A percentile compares a stretch with the other conserved stretches of the same genome.
phyloP scores from a whole-genome alignment of 2,888 invertebrate species.

The Cephus spinipes region DNA sequence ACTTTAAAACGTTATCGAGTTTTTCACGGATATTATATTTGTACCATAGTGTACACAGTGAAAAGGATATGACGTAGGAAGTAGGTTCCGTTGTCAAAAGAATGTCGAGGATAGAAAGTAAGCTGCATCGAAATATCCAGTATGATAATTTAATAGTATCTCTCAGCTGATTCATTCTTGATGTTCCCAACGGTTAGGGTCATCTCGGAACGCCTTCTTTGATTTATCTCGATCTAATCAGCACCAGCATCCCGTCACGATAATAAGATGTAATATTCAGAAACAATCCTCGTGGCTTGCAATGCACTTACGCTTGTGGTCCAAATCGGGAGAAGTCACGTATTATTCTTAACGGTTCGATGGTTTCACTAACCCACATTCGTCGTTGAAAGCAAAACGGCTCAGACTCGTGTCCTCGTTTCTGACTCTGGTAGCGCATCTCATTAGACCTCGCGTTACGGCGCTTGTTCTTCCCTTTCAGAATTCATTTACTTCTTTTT shows the following conservation, averaged over 20 bases:
- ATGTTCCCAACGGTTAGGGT: neutral
- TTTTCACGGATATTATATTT: neutral
- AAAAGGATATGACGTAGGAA: neutral
- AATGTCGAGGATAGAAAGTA: neutral
- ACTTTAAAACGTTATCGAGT: neutral
- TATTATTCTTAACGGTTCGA: slow-evolving; percentile 54
- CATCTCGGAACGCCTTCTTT: neutral
- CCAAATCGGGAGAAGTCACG: slow-evolving; percentile 47
- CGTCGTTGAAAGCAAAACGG: slow-evolving; percentile 64
- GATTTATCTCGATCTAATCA: neutral
- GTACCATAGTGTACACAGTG: neutral
- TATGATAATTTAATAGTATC: neutral
- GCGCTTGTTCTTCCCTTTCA: neutral
- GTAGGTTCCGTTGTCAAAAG: neutral
- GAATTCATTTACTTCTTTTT: neutral
- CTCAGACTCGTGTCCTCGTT: slow-evolving; percentile 60
- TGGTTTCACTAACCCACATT: slow-evolving; percentile 67
- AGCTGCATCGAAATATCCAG: neutral
- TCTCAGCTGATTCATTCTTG: neutral
- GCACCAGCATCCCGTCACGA: neutral
- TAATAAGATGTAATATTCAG: slow-evolving; percentile 8
- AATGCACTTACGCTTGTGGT: slow-evolving; percentile 34
- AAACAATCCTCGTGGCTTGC: neutral
- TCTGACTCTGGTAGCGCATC: slow-evolving; percentile 35
- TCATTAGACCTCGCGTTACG: slow-evolving; percentile 10